These are phyloP conservation scores for Brachyhypopomus gauderio DNA, from an alignment of 2,113 vertebrate species.

Conservation along the genomic window DNA sequence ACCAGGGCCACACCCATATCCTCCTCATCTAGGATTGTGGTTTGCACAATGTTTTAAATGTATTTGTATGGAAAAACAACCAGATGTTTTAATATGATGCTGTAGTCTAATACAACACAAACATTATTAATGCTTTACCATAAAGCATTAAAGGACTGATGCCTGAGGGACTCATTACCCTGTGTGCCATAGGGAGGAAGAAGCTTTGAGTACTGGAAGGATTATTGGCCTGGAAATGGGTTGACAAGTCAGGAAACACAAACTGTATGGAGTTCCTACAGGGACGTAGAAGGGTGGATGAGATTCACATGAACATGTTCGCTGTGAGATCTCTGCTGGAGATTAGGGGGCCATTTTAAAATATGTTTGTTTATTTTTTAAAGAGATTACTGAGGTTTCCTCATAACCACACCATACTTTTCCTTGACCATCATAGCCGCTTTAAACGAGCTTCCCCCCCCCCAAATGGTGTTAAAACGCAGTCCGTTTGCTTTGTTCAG, in stretches of 20 bases:
- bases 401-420: slow-evolving; percentile 3
- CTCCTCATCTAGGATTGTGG: no score
- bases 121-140: no score
- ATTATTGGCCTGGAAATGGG: background rate
- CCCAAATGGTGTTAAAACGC: no score
- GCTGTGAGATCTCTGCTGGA: slow-evolving; percentile 42
- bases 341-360: no score
- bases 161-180: background rate
- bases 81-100: no score
- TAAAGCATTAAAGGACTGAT: background rate
- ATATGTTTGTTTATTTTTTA: background rate
- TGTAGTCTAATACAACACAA: no score
- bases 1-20: no score
- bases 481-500: background rate
- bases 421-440: background rate
- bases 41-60: no score
- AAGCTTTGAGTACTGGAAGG: background rate
- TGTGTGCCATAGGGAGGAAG: background rate
- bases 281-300: slow-evolving; percentile 47
- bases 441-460: no score
- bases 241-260: slow-evolving; percentile 15
- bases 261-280: slow-evolving; percentile 41
- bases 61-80: no score
- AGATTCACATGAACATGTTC: background rate
- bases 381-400: background rate